A percentile compares a stretch with the other conserved stretches of the same genome.
These are phyloP conservation scores for Acronicta psi DNA, from an alignment of 2,888 invertebrate species.

Conservation along the genomic window DNA sequence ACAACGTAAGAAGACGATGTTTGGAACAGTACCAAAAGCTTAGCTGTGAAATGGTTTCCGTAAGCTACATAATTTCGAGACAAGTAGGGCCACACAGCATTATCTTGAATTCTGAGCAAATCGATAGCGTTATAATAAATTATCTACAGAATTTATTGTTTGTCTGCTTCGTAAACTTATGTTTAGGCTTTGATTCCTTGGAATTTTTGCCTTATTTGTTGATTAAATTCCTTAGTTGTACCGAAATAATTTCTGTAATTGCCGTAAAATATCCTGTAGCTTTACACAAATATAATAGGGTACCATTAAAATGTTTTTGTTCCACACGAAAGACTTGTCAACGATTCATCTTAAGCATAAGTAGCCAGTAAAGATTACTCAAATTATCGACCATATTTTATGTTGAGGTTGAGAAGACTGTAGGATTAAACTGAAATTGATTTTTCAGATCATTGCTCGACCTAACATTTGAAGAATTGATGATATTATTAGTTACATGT, in stretches of 20 bases:
- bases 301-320: no score
- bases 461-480: no score
- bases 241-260: constrained; percentile 18
- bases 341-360: no score
- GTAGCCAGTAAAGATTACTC: no score
- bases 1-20: constrained; percentile 21
- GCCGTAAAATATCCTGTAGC: not conserved
- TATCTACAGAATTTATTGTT: constrained; percentile 41
- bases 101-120: constrained; percentile 35
- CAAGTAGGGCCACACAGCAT: constrained; percentile 37
- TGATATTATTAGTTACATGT: no score
- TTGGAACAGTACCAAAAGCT: constrained; percentile 55
- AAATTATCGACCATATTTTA: no score
- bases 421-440: no score
- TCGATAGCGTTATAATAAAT: constrained; percentile 35
- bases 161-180: constrained; percentile 35
- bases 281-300: no score
- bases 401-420: no score
- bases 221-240: constrained; percentile 25
- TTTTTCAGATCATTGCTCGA: no score
- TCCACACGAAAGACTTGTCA: no score
- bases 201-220: constrained; percentile 30
- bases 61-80: constrained; percentile 28
- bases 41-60: constrained; percentile 39
- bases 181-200: constrained; percentile 25